phyloP scores from a whole-genome alignment of 2,113 vertebrate species.

The Neotragus moschatus region DNA sequence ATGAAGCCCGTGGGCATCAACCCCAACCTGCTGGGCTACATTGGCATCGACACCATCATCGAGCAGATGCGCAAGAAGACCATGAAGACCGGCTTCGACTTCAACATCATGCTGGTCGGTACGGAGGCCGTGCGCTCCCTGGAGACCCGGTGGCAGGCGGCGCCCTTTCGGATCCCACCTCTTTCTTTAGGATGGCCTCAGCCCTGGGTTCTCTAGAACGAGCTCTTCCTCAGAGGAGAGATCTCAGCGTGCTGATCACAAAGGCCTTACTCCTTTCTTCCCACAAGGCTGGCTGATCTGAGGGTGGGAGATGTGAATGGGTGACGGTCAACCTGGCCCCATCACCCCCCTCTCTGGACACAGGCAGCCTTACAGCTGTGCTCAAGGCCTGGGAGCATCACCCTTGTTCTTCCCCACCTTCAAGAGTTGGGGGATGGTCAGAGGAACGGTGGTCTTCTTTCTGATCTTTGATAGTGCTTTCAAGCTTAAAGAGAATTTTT shows the following conservation, averaged over 20 bases:
- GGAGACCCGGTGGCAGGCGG: not conserved
- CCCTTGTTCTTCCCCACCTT: not conserved
- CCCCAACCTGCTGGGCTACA: conserved; percentile 90
- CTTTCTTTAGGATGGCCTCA: not conserved
- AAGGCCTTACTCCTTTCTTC: not conserved
- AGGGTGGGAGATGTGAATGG: not conserved
- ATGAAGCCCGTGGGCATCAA: conserved; percentile 93
- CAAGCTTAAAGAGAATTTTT: not conserved
- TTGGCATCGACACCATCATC: conserved; percentile 97
- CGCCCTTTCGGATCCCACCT: not conserved
- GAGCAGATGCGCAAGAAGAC: conserved; percentile 99
- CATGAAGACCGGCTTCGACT: conserved; percentile 99
- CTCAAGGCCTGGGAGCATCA: not conserved
- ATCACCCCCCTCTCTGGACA: not conserved
- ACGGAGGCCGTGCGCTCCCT: not conserved
- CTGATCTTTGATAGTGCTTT: not conserved
- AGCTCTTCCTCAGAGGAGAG: not conserved
- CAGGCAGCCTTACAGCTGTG: not conserved
- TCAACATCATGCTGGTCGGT: conserved; percentile 99
- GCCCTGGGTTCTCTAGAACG: not conserved
- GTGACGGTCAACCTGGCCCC: not conserved
- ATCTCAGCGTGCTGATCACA: not conserved
- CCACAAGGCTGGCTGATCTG: not conserved
- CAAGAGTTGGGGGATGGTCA: not conserved
- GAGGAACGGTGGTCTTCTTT: not conserved